Conservation (phyloP, 2,797 vertebrate species). For the Mus minutoides region DNA sequence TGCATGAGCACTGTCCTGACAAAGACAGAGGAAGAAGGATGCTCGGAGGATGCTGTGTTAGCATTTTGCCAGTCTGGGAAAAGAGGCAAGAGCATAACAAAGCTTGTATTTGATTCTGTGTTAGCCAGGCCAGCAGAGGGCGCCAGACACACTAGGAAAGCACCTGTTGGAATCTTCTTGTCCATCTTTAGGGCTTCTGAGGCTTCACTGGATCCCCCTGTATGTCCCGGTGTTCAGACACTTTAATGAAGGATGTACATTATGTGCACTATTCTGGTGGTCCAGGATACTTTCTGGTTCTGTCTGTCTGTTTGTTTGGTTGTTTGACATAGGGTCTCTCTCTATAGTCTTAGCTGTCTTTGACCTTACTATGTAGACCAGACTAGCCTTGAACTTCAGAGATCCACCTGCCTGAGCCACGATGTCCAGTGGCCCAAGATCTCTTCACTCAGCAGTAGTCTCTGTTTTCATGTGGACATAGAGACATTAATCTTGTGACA, state of each 20-base stretch:
- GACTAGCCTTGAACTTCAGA: background rate
- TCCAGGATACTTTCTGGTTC: background rate
- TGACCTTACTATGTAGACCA: background rate
- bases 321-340: background rate
- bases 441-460: background rate
- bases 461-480: background rate
- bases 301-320: background rate
- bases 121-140: conserved; percentile 70
- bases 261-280: background rate
- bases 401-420: background rate
- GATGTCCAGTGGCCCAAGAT: background rate
- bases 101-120: background rate
- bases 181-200: background rate
- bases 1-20: background rate
- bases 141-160: conserved; percentile 67
- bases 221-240: background rate
- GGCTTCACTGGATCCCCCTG: background rate
- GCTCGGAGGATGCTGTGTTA: background rate
- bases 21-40: background rate
- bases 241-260: background rate
- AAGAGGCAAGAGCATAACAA: background rate
- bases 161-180: background rate
- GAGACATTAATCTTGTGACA: background rate
- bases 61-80: background rate
- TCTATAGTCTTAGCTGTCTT: background rate